A percentile compares a stretch with the other conserved stretches of the same genome.
Evolutionary conservation across 2,113 vertebrate species (phyloP).

Genomic region (Ia io): DNA sequence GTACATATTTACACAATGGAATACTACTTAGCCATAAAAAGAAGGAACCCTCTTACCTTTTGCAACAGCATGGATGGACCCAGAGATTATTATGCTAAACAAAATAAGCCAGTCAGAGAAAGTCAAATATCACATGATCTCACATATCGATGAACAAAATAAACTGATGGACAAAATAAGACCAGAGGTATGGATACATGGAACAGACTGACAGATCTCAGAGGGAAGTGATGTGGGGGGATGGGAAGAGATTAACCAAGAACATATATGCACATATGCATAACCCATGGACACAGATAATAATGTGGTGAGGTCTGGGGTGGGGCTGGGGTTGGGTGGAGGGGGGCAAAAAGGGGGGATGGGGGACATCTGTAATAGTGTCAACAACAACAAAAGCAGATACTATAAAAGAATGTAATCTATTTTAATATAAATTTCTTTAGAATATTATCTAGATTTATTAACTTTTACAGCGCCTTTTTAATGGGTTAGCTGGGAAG

Average conservation of each 20-base stretch:
- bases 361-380: background rate
- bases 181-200: background rate
- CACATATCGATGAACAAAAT: background rate
- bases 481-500: slow-evolving; percentile 80
- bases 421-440: slow-evolving; percentile 68
- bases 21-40: background rate
- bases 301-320: background rate
- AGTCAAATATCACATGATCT: background rate
- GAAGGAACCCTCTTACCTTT: background rate
- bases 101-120: background rate
- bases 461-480: slow-evolving; percentile 87
- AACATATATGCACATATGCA: background rate
- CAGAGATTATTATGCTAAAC: background rate
- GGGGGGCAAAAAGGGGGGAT: no score
- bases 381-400: slow-evolving; percentile 38
- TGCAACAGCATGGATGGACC: background rate
- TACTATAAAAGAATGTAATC: background rate
- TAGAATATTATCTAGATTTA: slow-evolving; percentile 77
- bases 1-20: background rate
- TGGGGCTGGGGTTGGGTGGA: background rate
- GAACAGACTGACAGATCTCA: background rate
- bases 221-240: background rate
- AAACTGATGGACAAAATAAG: background rate
- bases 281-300: background rate
- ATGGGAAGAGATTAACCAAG: background rate